Percentiles rank a stretch among this genome's conserved stretches.
Conservation (phyloP, 2,888 invertebrate species). For the Artemia sp. region DNA sequence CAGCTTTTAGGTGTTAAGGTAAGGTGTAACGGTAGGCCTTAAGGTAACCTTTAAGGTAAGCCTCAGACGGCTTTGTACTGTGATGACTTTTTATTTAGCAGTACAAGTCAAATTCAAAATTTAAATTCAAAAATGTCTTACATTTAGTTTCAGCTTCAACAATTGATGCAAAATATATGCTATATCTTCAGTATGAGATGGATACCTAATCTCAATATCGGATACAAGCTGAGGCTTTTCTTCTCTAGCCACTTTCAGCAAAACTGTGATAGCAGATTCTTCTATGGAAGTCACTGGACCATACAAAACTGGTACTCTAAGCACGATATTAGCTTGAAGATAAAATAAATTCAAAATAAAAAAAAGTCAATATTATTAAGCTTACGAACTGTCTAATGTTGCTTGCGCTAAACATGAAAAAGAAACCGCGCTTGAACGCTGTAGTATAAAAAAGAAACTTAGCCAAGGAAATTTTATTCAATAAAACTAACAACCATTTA, state of each 20-base stretch:
- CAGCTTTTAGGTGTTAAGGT: too few relatives aligned
- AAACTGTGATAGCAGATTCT: constrained; percentile 36
- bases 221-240: constrained; percentile 29
- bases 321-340: constrained; percentile 32
- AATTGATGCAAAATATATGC: constrained; percentile 32
- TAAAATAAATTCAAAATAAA: constrained; percentile 17
- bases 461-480: background rate
- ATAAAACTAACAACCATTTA: background rate
- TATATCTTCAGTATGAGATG: constrained; percentile 35
- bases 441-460: background rate
- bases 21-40: too few relatives aligned
- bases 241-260: constrained; percentile 29
- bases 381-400: constrained; percentile 16
- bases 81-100: too few relatives aligned
- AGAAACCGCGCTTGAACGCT: background rate
- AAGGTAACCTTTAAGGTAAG: too few relatives aligned
- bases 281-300: constrained; percentile 33
- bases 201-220: constrained; percentile 35
- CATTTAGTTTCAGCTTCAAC: too few relatives aligned
- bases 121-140: too few relatives aligned
- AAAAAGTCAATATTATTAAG: background rate
- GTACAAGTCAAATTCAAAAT: too few relatives aligned
- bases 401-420: background rate
- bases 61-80: too few relatives aligned
- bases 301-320: constrained; percentile 38